Evolutionary conservation across 1,140 invertebrate genomes (phyloP).

Genomic region (Pomacea maculata): DNA sequence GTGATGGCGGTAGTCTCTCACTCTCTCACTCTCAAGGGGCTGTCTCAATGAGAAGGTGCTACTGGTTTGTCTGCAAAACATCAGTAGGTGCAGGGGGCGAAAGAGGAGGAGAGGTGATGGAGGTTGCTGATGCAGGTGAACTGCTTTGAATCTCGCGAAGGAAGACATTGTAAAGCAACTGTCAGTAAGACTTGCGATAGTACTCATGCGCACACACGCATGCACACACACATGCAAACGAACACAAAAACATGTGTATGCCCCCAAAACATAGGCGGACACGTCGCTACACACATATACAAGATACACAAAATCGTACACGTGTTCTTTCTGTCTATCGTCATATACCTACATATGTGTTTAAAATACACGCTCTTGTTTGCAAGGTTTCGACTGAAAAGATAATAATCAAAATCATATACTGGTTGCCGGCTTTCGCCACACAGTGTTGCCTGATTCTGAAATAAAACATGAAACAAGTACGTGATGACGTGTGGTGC

Average conservation of each 20-base stretch:
- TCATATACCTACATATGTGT: background rate
- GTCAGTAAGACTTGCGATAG: background rate
- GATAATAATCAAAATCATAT: background rate
- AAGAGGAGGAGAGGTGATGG: too few species aligned
- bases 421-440: background rate
- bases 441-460: background rate
- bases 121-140: too few species aligned
- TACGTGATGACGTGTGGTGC: background rate
- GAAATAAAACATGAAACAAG: background rate
- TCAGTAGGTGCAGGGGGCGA: too few species aligned
- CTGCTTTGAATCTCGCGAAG: too few species aligned
- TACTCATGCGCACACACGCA: slow-evolving; percentile 3
- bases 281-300: background rate
- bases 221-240: slow-evolving; percentile 6
- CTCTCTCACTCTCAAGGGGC: too few species aligned
- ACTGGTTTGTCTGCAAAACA: too few species aligned
- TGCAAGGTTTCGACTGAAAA: background rate
- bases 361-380: background rate
- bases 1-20: too few species aligned
- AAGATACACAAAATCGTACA: background rate
- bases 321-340: background rate
- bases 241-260: background rate
- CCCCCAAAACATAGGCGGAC: too few species aligned
- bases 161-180: too few species aligned
- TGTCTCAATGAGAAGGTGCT: too few species aligned